phyloP scores from a whole-genome alignment of 1,140 invertebrate species.

The Piezodorus guildinii region DNA sequence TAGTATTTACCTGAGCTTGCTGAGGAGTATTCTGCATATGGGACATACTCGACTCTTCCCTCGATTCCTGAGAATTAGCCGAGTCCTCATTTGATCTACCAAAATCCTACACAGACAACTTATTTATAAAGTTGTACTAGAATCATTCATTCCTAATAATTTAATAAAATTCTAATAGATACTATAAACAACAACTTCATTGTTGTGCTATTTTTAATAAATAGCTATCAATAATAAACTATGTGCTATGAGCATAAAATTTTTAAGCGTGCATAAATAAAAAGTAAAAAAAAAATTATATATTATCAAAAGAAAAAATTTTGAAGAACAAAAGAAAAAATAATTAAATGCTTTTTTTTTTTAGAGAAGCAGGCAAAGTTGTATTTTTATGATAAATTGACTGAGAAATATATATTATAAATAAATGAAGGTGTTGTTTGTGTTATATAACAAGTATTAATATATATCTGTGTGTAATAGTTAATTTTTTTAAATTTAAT shows the following conservation, averaged over 20 bases:
- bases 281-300: neutral
- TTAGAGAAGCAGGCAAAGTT: neutral
- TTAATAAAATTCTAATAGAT: neutral
- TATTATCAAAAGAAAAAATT: too few relatives aligned
- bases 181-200: constrained; percentile 10
- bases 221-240: constrained; percentile 5
- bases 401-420: neutral
- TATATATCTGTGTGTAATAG: neutral
- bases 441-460: neutral
- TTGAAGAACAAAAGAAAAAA: neutral
- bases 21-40: constrained; percentile 14
- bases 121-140: constrained; percentile 12
- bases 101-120: constrained; percentile 18
- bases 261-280: constrained; percentile 4
- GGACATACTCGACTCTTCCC: constrained; percentile 15
- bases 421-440: constrained; percentile 14
- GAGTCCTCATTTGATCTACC: constrained; percentile 20
- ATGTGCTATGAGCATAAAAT: constrained; percentile 13
- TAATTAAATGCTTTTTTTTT: neutral
- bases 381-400: constrained; percentile 4
- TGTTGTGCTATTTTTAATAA: constrained; percentile 2
- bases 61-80: constrained; percentile 12
- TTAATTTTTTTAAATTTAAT: constrained; percentile 1
- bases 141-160: neutral
- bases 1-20: constrained; percentile 16